Evolutionary conservation across 2,797 vertebrate genomes (phyloP), one percentile per base, ranked within the genome.

Genomic region (Distichodus sexfasciatus): DNA sequence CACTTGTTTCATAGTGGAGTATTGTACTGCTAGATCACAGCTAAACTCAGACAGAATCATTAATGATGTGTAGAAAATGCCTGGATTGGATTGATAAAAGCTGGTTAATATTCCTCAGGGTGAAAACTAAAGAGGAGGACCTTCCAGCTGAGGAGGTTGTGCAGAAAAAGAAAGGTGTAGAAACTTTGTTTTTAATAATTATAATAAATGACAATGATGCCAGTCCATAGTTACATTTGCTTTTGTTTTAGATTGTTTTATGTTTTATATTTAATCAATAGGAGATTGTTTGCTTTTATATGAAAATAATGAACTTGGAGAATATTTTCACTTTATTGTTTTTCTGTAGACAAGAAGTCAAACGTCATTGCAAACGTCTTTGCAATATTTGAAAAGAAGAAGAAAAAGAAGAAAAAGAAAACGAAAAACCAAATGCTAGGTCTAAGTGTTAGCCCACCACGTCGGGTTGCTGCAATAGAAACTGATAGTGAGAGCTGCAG

Each of bases 361-460:
- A 88, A 81, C 67, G 53, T 91, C 7, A 91, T 84, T 70, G 75
- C 81, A 66, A 85, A 79, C 36, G 70, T 83, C 81, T 82, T 79
- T 4, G 90, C 85, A 51, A 69, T 89, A 36, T 12, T 90, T 48
- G 90, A 90, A 71, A 90, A 84, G 77, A 89, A 86, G 74, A 84
- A 84, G 69, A 80, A 81, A 53, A 89, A 86, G 36, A 80, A 53
- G 66, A 59, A 83, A 53, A 74, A 83, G 76, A 81, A 73, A 33
- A 51, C 75, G 3, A 31, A 76, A 33, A 17, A 78, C 17, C 17
- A 73, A 78, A 57, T 69, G n/a, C 69, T 6, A 38, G 79, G 47
- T 11, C 17, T 15, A 73, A 78, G 57, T 69, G n/a, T 68, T 6
- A 38, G 79, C 44, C 9, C 23, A 1, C 0, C 6, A 17, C 69